Base-by-base conservation (phyloP, 2,888 invertebrate genomes). In the Machimus rusticus region DNA sequence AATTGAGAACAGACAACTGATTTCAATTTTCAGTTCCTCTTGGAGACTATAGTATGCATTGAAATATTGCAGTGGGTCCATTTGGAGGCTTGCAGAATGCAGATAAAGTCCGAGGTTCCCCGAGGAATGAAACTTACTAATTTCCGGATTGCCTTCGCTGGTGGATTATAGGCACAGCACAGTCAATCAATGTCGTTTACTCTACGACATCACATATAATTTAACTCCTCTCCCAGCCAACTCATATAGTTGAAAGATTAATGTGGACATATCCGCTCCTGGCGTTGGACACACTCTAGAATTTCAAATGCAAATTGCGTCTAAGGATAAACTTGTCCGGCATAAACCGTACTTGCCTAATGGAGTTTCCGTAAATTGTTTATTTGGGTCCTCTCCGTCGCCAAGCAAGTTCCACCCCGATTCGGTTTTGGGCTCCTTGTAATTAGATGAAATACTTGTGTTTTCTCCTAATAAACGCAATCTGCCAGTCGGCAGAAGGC, bases 221-320 rank as follows among this genome's bases (percentile, higher is more conserved):
- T 76, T 76, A 76, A 23, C 37, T 76, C 34, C 66, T 28, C 66
- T 28, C 28, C 66, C 66, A 4, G 28, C 23, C 66, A 19, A 9
- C 28, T 66, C 28, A 66, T 66, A 66, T 66, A 66, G 39, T 76
- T 76, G 34, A 37, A 76, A 39, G 76, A 76, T 76, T 76, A 76
- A 76, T 39, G 39, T 39, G 39, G 76, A 76, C 8, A 76, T 76
- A 39, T 39, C 76, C 34, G 19, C 39, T 76, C 8, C 39, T 76
- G 37, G 37, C 43, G 55, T 46, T 31, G 55, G 81, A 81, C 81
- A 81, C 28, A 55, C 14, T 51, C 79, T 8, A 34, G 51, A 34
- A 81, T 81, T 81, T 55, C 81, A 81, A 81, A 81, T 81, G 46
- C 81, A 81, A 81, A 81, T 81, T 81, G 51, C 16, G 55, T 81